A percentile compares a stretch with the other conserved stretches of the same genome.
phyloP scores from a whole-genome alignment of 2,888 invertebrate species.

The Tenthredo scrophulariae region DNA sequence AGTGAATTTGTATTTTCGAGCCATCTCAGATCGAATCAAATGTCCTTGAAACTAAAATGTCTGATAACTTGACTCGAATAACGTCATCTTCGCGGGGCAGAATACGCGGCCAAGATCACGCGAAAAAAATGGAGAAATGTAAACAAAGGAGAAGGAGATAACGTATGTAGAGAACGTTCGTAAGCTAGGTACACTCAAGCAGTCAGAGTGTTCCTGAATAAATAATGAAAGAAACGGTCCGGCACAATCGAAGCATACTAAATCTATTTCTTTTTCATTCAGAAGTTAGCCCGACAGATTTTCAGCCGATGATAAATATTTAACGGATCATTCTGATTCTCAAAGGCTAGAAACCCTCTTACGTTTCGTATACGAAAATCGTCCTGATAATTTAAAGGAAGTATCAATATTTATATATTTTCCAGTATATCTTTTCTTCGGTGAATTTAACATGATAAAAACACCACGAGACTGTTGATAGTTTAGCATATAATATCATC shows the following conservation, averaged over 20 bases:
- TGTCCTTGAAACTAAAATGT: neutral
- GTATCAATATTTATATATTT: neutral
- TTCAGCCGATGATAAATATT: neutral
- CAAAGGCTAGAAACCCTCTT: neutral
- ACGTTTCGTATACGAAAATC: neutral
- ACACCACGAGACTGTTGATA: neutral
- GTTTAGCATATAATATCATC: neutral
- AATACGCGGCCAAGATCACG: conserved; percentile 27
- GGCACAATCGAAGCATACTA: conserved; percentile 37
- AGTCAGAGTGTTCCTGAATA: conserved; percentile 29
- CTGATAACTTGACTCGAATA: neutral
- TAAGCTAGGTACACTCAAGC: neutral
- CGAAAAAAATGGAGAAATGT: neutral
- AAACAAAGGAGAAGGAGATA: conserved; percentile 15
- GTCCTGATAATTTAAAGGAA: neutral
- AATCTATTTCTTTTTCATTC: conserved; percentile 2
- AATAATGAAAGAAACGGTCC: conserved; percentile 33
- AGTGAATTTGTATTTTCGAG: neutral
- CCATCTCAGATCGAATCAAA: neutral
- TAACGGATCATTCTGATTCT: neutral
- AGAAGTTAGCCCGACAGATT: neutral
- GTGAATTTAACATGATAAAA: neutral
- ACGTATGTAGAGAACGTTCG: conserved; percentile 21
- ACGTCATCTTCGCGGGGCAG: neutral
- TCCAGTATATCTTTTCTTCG: neutral